A percentile compares a stretch with the other conserved stretches of the same genome.
Conservation (phyloP, 2,113 vertebrate genomes). For the Epinephelus fuscoguttatus region DNA sequence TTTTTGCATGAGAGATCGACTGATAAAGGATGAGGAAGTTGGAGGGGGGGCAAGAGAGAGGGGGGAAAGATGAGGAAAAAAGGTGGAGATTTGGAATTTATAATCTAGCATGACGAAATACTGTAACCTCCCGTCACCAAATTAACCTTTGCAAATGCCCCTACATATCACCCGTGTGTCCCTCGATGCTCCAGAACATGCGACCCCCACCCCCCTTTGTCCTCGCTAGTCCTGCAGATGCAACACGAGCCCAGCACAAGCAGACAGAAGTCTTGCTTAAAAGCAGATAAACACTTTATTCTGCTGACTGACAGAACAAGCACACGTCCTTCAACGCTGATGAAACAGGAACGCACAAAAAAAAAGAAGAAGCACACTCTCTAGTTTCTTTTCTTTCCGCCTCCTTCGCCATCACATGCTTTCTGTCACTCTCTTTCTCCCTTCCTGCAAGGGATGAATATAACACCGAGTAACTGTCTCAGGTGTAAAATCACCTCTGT, state of each 20-base stretch:
- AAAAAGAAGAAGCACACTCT: conserved; percentile 67
- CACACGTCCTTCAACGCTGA: conserved; percentile 55
- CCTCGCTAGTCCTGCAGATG: conserved; percentile 30
- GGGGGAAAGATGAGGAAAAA: conserved; percentile 7
- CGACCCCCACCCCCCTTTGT: conserved; percentile 12
- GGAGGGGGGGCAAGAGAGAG: conserved; percentile 17
- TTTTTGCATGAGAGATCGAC: conserved; percentile 75
- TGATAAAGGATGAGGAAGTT: conserved; percentile 19
- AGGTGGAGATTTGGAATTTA: conserved; percentile 65
- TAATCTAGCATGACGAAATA: conserved; percentile 84
- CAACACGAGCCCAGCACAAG: conserved; percentile 34
- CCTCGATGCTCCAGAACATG: conserved; percentile 9
- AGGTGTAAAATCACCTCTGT: conserved; percentile 62
- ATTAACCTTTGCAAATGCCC: conserved; percentile 66
- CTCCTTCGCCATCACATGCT: conserved; percentile 10
- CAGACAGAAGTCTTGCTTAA: conserved; percentile 10
- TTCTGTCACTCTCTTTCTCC: conserved; percentile 34
- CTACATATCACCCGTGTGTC: conserved; percentile 45
- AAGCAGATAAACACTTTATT: conserved; percentile 21
- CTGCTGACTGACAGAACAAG: conserved; percentile 65
- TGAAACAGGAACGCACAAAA: conserved; percentile 61
- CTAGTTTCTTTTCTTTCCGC: conserved; percentile 49
- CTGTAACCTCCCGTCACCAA: conserved; percentile 67
- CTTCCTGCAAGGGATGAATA: conserved; percentile 37
- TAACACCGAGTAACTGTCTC: conserved; percentile 51